Evolutionary conservation across 2,888 invertebrate genomes (phyloP).

Genomic region (Pheosia gnoma): DNA sequence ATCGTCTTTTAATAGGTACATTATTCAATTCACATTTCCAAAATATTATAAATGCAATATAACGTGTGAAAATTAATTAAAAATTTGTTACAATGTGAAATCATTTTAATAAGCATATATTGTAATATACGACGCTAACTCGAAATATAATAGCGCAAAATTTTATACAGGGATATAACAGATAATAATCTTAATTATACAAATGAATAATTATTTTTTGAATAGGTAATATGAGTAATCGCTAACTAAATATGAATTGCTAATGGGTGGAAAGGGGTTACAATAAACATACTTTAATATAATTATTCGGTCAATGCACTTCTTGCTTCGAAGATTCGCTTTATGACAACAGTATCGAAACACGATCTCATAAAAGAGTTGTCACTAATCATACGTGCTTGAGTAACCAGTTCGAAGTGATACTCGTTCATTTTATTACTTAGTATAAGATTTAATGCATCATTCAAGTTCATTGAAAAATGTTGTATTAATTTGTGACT

Average conservation of each 20-base stretch:
- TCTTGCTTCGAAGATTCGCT: neutral
- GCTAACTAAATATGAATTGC: neutral
- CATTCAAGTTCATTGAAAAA: slow-evolving; percentile 56
- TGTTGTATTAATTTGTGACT: slow-evolving; percentile 11
- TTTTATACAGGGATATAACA: neutral
- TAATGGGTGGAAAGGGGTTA: neutral
- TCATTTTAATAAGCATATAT: neutral
- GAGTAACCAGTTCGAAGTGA: slow-evolving; percentile 41
- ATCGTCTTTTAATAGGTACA: no score
- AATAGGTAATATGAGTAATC: neutral
- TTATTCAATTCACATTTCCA: no score
- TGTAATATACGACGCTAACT: neutral
- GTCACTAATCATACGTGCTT: slow-evolving; percentile 30
- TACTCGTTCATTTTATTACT: slow-evolving; percentile 45
- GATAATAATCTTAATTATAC: neutral
- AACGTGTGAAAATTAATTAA: no score
- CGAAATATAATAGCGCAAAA: neutral
- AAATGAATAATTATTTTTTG: neutral
- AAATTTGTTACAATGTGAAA: neutral
- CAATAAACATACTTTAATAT: slow-evolving; percentile 2
- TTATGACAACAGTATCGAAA: neutral
- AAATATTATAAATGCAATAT: no score
- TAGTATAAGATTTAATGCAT: slow-evolving; percentile 48
- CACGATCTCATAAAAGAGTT: neutral
- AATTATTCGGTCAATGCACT: neutral